These are phyloP conservation scores for Drosophila rubida DNA, from an alignment of 2,888 invertebrate genomes.

Conservation along the genomic window DNA sequence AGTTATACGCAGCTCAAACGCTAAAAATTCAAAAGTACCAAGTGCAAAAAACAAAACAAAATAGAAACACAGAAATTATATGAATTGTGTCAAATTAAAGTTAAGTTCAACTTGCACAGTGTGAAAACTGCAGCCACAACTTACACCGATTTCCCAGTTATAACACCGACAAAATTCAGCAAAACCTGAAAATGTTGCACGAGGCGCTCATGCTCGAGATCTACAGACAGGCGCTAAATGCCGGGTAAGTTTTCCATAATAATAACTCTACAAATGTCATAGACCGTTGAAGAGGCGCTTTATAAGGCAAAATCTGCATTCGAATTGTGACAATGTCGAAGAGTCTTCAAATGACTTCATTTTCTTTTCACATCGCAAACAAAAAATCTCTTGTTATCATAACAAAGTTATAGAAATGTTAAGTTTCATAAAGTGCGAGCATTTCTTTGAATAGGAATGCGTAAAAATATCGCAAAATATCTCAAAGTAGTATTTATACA, in stretches of 20 bases:
- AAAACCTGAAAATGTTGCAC: conserved; percentile 83
- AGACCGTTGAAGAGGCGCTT: too few relatives aligned
- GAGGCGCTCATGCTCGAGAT: conserved; percentile 84
- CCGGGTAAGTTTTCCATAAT: conserved; percentile 79
- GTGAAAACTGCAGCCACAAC: conserved; percentile 3
- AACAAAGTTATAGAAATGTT: too few relatives aligned
- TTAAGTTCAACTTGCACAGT: conserved; percentile 42
- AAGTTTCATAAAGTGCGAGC: too few relatives aligned
- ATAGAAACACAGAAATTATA: conserved; percentile 50
- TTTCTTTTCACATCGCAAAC: too few relatives aligned
- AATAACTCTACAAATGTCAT: too few relatives aligned
- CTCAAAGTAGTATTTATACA: too few relatives aligned
- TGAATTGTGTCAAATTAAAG: conserved; percentile 73
- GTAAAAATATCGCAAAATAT: too few relatives aligned
- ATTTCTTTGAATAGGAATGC: too few relatives aligned
- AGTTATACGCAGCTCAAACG: conserved; percentile 74
- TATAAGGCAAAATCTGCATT: too few relatives aligned
- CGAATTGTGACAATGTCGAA: too few relatives aligned
- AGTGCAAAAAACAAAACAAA: conserved; percentile 76
- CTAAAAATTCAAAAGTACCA: conserved; percentile 76
- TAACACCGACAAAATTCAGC: conserved; percentile 73
- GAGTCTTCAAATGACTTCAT: too few relatives aligned
- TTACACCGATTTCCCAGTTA: not conserved
- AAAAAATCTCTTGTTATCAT: too few relatives aligned
- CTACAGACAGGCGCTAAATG: conserved; percentile 84